Evolutionary conservation across 1,140 invertebrate genomes (phyloP).

Genomic region (Drosophila pallidifrons): DNA sequence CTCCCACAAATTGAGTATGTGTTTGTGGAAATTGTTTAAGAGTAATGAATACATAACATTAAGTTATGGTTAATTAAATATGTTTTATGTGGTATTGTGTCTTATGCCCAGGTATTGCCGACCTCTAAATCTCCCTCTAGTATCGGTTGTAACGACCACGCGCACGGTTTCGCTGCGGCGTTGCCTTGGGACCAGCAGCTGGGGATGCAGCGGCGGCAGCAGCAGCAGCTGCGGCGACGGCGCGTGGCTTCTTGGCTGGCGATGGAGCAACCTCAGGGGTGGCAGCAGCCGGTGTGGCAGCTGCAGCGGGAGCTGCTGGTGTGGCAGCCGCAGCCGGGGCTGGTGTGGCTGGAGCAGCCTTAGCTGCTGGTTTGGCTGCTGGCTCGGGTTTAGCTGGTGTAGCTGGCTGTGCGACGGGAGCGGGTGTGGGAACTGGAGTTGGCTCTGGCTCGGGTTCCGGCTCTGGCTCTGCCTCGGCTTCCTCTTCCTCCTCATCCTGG

Average conservation of each 20-base stretch:
- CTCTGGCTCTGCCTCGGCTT: slow-evolving; percentile 63
- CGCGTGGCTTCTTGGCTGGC: slow-evolving; percentile 30
- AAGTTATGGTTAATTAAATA: slow-evolving; percentile 30
- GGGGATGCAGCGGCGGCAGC: slow-evolving; percentile 18
- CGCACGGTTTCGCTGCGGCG: slow-evolving; percentile 75
- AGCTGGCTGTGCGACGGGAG: slow-evolving; percentile 34
- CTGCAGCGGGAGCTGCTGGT: slow-evolving; percentile 39
- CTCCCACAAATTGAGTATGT: not conserved
- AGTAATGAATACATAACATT: slow-evolving; percentile 25
- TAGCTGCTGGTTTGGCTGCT: slow-evolving; percentile 19
- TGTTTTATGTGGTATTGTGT: slow-evolving; percentile 51
- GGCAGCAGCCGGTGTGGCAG: slow-evolving; percentile 20
- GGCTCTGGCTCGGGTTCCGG: slow-evolving; percentile 55
- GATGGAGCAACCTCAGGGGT: slow-evolving; percentile 8
- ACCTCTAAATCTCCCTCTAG: slow-evolving; percentile 38
- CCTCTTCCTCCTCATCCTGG: slow-evolving; percentile 62
- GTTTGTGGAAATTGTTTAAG: slow-evolving; percentile 22
- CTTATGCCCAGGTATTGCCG: slow-evolving; percentile 53
- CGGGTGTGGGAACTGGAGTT: slow-evolving; percentile 43
- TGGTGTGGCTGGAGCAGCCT: slow-evolving; percentile 39
- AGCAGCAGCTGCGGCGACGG: slow-evolving; percentile 20
- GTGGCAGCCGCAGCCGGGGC: slow-evolving; percentile 26
- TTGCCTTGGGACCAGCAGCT: slow-evolving; percentile 63
- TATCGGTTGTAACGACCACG: slow-evolving; percentile 83
- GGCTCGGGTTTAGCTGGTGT: slow-evolving; percentile 36